A percentile compares a stretch with the other conserved stretches of the same genome.
Evolutionary conservation across 2,797 vertebrate genomes (phyloP).

Genomic region (Mycteria americana): DNA sequence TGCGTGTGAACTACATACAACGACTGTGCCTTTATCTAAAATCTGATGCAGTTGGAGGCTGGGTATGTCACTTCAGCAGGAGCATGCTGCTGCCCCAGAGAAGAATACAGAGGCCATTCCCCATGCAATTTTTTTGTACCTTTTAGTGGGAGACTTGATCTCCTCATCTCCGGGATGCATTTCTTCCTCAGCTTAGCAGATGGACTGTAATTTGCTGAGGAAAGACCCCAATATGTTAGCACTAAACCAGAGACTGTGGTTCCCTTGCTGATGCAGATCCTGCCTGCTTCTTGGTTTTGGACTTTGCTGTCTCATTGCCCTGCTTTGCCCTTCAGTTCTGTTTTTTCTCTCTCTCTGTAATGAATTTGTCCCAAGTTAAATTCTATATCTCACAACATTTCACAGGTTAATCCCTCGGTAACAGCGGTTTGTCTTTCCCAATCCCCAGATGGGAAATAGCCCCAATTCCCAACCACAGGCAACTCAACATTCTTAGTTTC

Average conservation of each 20-base stretch:
- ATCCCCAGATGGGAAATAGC: neutral
- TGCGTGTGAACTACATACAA: accelerated
- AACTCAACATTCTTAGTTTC: neutral
- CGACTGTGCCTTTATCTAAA: neutral
- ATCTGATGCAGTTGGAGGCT: neutral
- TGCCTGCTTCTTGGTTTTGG: neutral
- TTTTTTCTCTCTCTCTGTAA: neutral
- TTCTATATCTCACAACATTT: neutral
- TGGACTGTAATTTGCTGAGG: neutral
- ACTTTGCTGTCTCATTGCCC: neutral
- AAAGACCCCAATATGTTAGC: neutral
- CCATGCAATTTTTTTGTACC: neutral
- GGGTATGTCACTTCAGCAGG: neutral
- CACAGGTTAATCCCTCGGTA: neutral
- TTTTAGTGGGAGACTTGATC: neutral
- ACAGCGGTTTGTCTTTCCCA: conserved; percentile 2
- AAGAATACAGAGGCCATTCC: neutral
- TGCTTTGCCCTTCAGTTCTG: neutral
- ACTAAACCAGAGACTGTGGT: neutral
- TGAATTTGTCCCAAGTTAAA: neutral
- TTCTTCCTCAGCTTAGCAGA: neutral
- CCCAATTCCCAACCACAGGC: neutral
- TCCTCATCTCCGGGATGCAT: neutral
- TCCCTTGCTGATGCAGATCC: neutral
- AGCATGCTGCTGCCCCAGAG: neutral